Evolutionary conservation across 30 jellyfish, hydroid and myxozoan species (phyloP).

Genomic region (Aurelia sp.): DNA sequence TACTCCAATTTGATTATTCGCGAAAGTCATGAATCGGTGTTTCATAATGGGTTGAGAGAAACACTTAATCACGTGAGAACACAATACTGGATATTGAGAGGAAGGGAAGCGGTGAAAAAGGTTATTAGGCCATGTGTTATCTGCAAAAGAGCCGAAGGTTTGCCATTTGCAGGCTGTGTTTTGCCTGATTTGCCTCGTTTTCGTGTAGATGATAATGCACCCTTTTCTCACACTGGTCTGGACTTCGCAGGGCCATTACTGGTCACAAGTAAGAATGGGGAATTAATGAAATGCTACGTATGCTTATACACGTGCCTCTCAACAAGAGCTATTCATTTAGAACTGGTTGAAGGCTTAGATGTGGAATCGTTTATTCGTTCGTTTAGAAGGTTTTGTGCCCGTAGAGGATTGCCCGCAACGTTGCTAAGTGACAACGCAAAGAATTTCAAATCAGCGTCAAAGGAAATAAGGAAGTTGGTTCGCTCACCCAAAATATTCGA

Average conservation of each 20-base stretch:
- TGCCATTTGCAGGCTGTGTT: background rate
- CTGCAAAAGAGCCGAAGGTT: constrained; percentile 2
- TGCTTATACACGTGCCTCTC: background rate
- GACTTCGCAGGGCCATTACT: constrained; percentile 3
- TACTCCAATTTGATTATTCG: background rate
- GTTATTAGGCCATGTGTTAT: constrained; percentile 15
- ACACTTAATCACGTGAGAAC: background rate
- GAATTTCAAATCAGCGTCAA: background rate
- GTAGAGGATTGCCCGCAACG: too few relatives aligned
- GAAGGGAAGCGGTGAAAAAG: constrained; percentile 22
- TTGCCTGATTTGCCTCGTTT: constrained; percentile 21
- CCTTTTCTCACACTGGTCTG: background rate
- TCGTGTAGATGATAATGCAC: constrained; percentile 14
- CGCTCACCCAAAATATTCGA: background rate
- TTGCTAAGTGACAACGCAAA: too few relatives aligned
- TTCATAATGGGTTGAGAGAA: constrained; percentile 19
- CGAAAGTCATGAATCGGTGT: constrained; percentile 10
- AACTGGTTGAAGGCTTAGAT: too few relatives aligned
- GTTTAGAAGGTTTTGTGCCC: too few relatives aligned
- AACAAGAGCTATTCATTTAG: background rate
- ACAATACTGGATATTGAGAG: constrained; percentile 23
- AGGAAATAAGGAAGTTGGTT: background rate
- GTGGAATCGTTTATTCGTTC: too few relatives aligned
- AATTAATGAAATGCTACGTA: background rate
- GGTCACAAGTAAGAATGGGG: background rate